phyloP scores from a whole-genome alignment of 2,797 vertebrate genomes.

The Phoxinus dragarum region DNA sequence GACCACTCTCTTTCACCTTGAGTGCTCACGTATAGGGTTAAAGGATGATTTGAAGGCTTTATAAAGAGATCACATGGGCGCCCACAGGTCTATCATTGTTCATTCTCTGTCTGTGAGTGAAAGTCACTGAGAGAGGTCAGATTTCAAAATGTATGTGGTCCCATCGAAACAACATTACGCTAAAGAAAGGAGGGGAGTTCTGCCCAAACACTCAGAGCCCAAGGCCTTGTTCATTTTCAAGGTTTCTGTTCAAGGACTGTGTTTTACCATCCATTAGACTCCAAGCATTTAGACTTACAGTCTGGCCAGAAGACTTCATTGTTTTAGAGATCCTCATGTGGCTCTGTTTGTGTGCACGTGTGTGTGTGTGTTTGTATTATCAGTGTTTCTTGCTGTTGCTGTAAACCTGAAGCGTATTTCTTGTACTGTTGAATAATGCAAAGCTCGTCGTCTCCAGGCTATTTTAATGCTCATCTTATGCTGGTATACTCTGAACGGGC shows the following conservation, averaged over 20 bases:
- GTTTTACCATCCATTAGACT: slow-evolving; percentile 39
- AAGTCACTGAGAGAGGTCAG: slow-evolving; percentile 47
- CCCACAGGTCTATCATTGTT: slow-evolving; percentile 50
- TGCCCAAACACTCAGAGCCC: slow-evolving; percentile 13
- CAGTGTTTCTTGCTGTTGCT: slow-evolving; percentile 26
- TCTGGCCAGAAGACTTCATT: slow-evolving; percentile 31
- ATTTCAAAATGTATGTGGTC: slow-evolving; percentile 41
- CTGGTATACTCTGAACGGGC: slow-evolving; percentile 32
- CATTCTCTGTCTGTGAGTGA: slow-evolving; percentile 27
- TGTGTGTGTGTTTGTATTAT: slow-evolving; percentile 9
- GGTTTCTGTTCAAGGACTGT: slow-evolving; percentile 36
- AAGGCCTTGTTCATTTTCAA: slow-evolving; percentile 44
- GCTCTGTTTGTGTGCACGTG: slow-evolving; percentile 20
- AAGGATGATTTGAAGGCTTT: slow-evolving; percentile 35
- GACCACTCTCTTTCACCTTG: slow-evolving; percentile 34
- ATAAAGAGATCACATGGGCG: slow-evolving; percentile 47
- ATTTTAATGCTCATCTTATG: slow-evolving; percentile 46
- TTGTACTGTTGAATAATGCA: slow-evolving; percentile 59
- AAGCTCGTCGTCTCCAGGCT: slow-evolving; percentile 30
- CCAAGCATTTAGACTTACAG: slow-evolving; percentile 32
- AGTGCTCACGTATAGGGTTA: slow-evolving; percentile 38
- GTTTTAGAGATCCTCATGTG: slow-evolving; percentile 32
- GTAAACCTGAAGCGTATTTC: slow-evolving; percentile 49
- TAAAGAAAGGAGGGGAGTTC: neutral
- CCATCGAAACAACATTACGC: slow-evolving; percentile 38